Percentiles rank a stretch among this genome's conserved stretches.
Evolutionary conservation across 2,888 invertebrate species (phyloP).

Genomic region (Phalangium opilio): DNA sequence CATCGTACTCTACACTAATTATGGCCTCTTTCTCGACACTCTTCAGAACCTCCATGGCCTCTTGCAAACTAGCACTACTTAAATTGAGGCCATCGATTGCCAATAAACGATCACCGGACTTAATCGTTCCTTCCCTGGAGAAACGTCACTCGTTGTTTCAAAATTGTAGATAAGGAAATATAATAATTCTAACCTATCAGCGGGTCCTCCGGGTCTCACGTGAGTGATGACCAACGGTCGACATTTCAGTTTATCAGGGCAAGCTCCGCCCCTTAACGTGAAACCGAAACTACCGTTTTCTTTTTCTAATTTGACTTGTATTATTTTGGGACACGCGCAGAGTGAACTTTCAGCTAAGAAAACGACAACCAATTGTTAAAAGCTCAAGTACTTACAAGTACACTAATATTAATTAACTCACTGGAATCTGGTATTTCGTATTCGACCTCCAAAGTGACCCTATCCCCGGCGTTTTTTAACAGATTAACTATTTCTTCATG

Average conservation of each 20-base stretch:
- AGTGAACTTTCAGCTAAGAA: constrained; percentile 9
- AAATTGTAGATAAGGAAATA: background rate
- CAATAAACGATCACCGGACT: constrained; percentile 73
- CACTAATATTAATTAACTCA: no score
- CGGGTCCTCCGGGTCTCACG: constrained; percentile 73
- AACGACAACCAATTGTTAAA: background rate
- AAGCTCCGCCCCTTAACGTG: constrained; percentile 64
- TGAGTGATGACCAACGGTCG: constrained; percentile 76
- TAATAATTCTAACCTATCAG: constrained; percentile 45
- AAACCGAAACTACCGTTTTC: constrained; percentile 73
- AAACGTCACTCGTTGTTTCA: background rate
- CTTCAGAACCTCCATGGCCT: constrained; percentile 52
- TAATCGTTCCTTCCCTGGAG: constrained; percentile 63
- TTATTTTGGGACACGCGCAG: constrained; percentile 21
- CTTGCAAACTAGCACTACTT: constrained; percentile 58
- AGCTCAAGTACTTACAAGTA: no score
- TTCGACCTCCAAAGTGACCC: constrained; percentile 64
- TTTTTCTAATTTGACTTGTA: constrained; percentile 58
- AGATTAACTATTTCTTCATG: constrained; percentile 61
- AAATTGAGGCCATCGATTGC: constrained; percentile 61
- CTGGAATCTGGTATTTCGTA: constrained; percentile 67
- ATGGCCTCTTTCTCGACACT: constrained; percentile 48
- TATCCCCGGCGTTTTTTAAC: constrained; percentile 54
- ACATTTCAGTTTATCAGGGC: constrained; percentile 42
- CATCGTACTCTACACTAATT: constrained; percentile 81